phyloP scores from a whole-genome alignment of 2,113 vertebrate species.

The Gambusia affinis region DNA sequence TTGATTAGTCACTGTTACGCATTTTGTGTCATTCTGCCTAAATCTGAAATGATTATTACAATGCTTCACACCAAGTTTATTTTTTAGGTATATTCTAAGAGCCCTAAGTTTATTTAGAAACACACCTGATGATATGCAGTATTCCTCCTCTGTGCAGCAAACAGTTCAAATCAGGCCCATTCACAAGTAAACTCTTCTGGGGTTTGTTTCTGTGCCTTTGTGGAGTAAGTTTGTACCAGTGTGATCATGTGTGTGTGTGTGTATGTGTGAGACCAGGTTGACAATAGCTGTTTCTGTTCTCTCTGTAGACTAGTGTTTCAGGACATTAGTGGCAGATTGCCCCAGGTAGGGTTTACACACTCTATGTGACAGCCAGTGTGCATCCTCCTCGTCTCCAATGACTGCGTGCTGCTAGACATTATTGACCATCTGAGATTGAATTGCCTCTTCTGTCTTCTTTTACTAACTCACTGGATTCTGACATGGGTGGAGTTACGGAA shows the following conservation, averaged over 20 bases:
- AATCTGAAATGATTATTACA: not conserved
- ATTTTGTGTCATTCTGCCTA: not conserved
- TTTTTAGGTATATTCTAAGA: not conserved
- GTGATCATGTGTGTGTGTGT: constrained; percentile 58
- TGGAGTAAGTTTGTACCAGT: constrained; percentile 66
- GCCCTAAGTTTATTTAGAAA: not conserved
- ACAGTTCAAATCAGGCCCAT: constrained; percentile 33
- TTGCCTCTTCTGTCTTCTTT: constrained; percentile 81
- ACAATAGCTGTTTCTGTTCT: constrained; percentile 85
- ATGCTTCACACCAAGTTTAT: not conserved
- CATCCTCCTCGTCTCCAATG: constrained; percentile 80
- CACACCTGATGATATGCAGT: not conserved
- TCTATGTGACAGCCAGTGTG: constrained; percentile 82
- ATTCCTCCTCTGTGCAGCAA: not conserved
- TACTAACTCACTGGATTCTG: constrained; percentile 86
- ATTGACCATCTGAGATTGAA: constrained; percentile 84
- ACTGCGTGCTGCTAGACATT: constrained; percentile 81
- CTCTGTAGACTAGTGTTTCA: constrained; percentile 88
- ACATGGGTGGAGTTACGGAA: constrained; percentile 80
- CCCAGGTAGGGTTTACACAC: constrained; percentile 83
- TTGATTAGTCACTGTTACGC: constrained; percentile 11
- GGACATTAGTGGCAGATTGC: constrained; percentile 86
- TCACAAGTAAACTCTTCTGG: constrained; percentile 61
- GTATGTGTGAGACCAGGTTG: constrained; percentile 76
- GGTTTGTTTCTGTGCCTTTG: constrained; percentile 74